Conservation (phyloP, 2,113 vertebrate species). For the Acanthisitta chloris region DNA sequence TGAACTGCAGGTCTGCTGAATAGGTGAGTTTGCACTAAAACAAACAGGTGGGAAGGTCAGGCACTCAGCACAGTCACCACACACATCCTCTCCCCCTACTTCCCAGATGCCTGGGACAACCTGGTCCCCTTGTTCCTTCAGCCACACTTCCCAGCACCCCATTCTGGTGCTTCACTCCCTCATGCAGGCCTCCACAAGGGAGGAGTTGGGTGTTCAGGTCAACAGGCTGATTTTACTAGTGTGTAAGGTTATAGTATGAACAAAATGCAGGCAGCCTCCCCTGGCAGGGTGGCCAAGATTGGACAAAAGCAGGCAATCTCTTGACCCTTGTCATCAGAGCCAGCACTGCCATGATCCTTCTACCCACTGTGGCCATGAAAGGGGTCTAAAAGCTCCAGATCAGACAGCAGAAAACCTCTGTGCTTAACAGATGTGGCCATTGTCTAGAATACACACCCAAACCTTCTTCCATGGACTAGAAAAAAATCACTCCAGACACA, state of each 20-base stretch:
- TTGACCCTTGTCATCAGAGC: neutral
- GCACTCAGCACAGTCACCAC: neutral
- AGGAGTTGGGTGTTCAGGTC: neutral
- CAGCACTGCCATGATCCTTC: neutral
- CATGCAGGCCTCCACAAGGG: neutral
- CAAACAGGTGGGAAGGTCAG: neutral
- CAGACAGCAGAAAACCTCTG: neutral
- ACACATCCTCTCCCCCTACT: neutral
- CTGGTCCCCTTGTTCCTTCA: neutral
- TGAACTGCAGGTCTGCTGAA: neutral
- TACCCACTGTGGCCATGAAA: neutral
- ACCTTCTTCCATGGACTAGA: neutral
- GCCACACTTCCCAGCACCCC: neutral
- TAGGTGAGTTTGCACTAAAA: neutral
- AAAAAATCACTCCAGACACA: neutral
- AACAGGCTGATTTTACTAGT: neutral
- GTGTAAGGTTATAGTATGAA: rapidly evolving
- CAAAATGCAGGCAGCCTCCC: neutral
- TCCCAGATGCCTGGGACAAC: neutral
- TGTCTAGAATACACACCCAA: neutral
- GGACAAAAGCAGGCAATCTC: neutral
- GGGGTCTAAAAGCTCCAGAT: neutral
- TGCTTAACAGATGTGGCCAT: neutral
- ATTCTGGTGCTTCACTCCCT: neutral
- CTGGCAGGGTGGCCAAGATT: neutral